Conservation (phyloP, 1,140 invertebrate genomes). For the Chrysopa pallens region DNA sequence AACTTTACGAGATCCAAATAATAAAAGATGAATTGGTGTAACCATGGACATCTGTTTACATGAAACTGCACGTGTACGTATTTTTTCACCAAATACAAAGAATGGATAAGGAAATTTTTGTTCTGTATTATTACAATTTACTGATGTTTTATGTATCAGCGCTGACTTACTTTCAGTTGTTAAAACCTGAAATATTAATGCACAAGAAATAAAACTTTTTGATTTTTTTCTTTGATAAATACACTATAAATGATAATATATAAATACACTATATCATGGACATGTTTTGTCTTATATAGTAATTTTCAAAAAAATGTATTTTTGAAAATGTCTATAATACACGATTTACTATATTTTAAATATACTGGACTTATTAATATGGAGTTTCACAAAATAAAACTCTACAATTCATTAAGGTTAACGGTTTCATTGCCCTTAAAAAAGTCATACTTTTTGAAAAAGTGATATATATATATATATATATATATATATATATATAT, state of each 20-base stretch:
- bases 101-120: constrained; percentile 83
- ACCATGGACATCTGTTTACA: constrained; percentile 98
- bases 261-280: no score
- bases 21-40: constrained; percentile 76
- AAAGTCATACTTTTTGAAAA: no score
- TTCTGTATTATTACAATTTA: constrained; percentile 78
- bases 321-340: no score
- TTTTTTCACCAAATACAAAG: constrained; percentile 97
- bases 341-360: no score
- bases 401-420: no score
- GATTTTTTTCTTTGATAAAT: neutral
- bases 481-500: no score
- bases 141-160: constrained; percentile 90
- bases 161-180: constrained; percentile 91
- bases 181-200: constrained; percentile 42
- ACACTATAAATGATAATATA: neutral
- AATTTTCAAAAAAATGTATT: no score
- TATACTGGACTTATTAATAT: no score
- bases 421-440: no score
- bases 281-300: no score
- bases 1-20: constrained; percentile 82
- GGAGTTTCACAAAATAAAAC: no score
- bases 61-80: constrained; percentile 86
- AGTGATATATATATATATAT: no score
- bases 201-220: constrained; percentile 2